Percentiles rank a stretch among this genome's conserved stretches.
Conservation (phyloP, 1,140 invertebrate species). For the Bursaphelenchus mucronatus region DNA sequence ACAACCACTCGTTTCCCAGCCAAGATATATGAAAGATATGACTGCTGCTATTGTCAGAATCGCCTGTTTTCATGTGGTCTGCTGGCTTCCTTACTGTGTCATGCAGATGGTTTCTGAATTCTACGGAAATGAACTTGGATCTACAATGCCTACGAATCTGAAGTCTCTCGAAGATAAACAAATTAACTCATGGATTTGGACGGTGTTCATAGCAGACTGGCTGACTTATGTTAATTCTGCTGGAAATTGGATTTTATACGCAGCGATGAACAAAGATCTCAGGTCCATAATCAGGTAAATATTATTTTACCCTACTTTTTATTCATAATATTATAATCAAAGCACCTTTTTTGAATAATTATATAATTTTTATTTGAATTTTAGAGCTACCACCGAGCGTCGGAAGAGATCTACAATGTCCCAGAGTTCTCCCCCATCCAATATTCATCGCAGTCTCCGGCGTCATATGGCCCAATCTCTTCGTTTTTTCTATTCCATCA, state of each 20-base stretch:
- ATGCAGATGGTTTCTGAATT: slow-evolving; percentile 36
- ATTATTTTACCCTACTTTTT: background rate
- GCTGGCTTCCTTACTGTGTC: slow-evolving; percentile 58
- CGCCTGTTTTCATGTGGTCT: slow-evolving; percentile 56
- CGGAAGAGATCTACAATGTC: slow-evolving; percentile 46
- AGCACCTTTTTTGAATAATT: slow-evolving; percentile 26
- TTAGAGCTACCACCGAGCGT: slow-evolving; percentile 37
- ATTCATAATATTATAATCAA: background rate
- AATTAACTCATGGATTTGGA: slow-evolving; percentile 32
- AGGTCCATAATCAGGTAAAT: slow-evolving; percentile 57
- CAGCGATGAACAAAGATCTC: slow-evolving; percentile 55
- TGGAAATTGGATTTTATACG: slow-evolving; percentile 59
- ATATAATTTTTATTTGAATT: slow-evolving; percentile 30
- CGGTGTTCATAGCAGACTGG: slow-evolving; percentile 52
- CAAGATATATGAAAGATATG: slow-evolving; percentile 56
- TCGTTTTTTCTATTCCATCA: slow-evolving; percentile 53
- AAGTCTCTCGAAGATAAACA: slow-evolving; percentile 22
- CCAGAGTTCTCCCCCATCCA: slow-evolving; percentile 41
- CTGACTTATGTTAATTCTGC: slow-evolving; percentile 57
- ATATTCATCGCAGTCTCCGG: slow-evolving; percentile 39
- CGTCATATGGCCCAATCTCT: slow-evolving; percentile 42
- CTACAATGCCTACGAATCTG: slow-evolving; percentile 28
- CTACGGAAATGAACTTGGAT: background rate
- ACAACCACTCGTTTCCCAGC: slow-evolving; percentile 53
- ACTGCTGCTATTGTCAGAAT: slow-evolving; percentile 55